phyloP scores from a whole-genome alignment of 2,797 vertebrate species.

The Meda fulgida region DNA sequence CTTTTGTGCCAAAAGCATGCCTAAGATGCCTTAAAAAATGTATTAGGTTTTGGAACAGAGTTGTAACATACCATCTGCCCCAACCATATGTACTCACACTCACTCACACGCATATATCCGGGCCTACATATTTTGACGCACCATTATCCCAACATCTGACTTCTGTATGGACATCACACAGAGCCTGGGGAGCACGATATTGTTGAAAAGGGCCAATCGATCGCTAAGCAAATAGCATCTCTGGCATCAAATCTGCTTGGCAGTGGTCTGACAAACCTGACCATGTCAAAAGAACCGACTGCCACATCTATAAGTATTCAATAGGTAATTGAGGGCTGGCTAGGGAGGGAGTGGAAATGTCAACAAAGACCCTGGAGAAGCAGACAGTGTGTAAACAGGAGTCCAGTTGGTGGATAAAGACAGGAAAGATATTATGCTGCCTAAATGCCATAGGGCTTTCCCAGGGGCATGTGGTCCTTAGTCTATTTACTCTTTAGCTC shows the following conservation, averaged over 20 bases:
- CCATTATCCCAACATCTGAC: conserved; percentile 44
- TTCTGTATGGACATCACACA: conserved; percentile 11
- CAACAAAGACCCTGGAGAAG: conserved; percentile 32
- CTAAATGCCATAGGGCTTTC: conserved; percentile 23
- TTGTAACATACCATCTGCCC: conserved; percentile 5
- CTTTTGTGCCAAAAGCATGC: conserved; percentile 2
- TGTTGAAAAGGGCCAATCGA: conserved; percentile 51
- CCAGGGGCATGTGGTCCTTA: not conserved
- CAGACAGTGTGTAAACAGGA: conserved; percentile 46
- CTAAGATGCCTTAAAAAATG: conserved; percentile 1
- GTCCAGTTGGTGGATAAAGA: conserved; percentile 12
- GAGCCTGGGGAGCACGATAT: conserved; percentile 5
- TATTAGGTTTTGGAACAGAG: conserved; percentile 7
- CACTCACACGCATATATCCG: conserved; percentile 7
- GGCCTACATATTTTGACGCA: conserved; percentile 23
- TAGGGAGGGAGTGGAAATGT: not conserved
- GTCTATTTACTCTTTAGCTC: conserved; percentile 21
- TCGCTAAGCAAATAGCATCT: conserved; percentile 57
- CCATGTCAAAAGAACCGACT: conserved; percentile 51
- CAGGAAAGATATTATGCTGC: conserved; percentile 41
- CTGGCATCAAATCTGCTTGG: conserved; percentile 58
- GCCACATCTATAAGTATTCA: conserved; percentile 37
- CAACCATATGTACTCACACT: conserved; percentile 11
- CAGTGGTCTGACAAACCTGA: conserved; percentile 54
- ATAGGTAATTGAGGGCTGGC: conserved; percentile 42